Evolutionary conservation across 2,888 invertebrate species (phyloP).

Genomic region (Drosophila silvestris): DNA sequence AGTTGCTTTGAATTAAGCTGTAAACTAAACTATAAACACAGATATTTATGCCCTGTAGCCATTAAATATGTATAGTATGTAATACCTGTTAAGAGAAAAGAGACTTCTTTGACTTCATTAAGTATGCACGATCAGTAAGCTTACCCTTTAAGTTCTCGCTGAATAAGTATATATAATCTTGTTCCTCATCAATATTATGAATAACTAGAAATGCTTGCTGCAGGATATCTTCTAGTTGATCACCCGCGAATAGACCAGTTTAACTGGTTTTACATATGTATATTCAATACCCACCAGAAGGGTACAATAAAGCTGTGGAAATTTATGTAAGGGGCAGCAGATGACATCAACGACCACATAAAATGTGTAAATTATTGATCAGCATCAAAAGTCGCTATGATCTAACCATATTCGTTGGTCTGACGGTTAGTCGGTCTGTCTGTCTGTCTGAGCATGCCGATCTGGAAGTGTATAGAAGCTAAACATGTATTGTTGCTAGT

Average conservation of each 20-base stretch:
- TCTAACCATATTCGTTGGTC: neutral
- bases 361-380: neutral
- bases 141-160: neutral
- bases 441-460: neutral
- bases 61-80: too few species aligned
- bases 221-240: neutral
- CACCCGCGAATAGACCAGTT: neutral
- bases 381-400: neutral
- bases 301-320: neutral
- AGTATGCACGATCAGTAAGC: neutral
- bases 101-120: neutral
- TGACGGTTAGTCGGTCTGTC: neutral
- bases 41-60: neutral
- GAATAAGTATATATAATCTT: neutral
- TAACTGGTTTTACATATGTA: neutral
- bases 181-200: neutral
- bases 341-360: neutral
- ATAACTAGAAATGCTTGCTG: neutral
- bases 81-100: neutral
- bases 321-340: neutral
- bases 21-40: constrained; percentile 3
- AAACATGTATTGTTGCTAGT: neutral
- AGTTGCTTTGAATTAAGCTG: constrained; percentile 55
- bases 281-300: neutral
- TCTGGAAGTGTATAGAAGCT: neutral